Conservation (phyloP, 2,888 invertebrate species). For the Mythimna ferrago region DNA sequence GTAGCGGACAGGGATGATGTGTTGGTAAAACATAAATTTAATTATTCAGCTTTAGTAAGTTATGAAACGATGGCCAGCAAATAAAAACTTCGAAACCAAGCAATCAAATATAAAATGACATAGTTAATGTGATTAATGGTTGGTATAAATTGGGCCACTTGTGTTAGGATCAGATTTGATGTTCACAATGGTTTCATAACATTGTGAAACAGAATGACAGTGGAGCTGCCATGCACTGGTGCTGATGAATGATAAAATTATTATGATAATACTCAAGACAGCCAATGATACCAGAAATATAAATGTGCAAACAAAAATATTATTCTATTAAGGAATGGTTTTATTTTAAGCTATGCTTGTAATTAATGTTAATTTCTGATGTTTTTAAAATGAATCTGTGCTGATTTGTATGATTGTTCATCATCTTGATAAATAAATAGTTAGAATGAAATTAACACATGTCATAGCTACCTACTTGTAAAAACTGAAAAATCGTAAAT, state of each 20-base stretch:
- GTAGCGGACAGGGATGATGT: too few relatives aligned
- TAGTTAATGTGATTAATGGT: not conserved
- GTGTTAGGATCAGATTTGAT: not conserved
- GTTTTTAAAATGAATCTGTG: not conserved
- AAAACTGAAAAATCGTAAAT: too few relatives aligned
- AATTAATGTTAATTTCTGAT: not conserved
- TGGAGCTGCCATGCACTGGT: constrained; percentile 3
- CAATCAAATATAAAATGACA: not conserved
- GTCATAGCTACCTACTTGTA: not conserved
- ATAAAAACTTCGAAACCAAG: not conserved
- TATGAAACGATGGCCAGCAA: not conserved
- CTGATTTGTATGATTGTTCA: not conserved
- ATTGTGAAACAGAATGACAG: constrained; percentile 34
- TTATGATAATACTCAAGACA: not conserved
- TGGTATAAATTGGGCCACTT: not conserved
- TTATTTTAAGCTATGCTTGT: not conserved
- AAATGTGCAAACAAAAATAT: constrained; percentile 5
- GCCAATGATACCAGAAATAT: not conserved
- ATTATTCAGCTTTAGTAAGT: not conserved
- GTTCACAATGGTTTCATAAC: constrained; percentile 32
- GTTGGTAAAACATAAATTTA: not conserved
- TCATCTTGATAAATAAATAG: not conserved
- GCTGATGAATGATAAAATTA: constrained; percentile 19
- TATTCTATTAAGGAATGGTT: not conserved
- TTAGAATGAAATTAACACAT: not conserved